Evolutionary conservation across 1,140 invertebrate genomes (phyloP).

Genomic region (Mercenaria mercenaria): DNA sequence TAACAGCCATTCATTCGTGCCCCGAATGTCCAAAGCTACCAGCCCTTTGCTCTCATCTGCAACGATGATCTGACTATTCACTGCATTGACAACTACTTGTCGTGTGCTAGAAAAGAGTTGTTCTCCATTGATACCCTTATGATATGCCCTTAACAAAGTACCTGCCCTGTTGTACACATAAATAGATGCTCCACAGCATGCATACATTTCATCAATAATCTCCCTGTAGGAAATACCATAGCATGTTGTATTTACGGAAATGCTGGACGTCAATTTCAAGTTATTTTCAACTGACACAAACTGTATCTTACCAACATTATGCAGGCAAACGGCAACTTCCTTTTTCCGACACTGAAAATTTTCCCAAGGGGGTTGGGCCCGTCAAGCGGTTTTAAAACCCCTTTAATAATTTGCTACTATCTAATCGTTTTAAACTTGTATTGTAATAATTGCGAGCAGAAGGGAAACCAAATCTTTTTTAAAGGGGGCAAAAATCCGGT

Average conservation of each 20-base stretch:
- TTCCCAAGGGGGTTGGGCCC: neutral
- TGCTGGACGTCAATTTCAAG: neutral
- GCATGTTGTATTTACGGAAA: neutral
- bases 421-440: neutral
- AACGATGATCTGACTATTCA: neutral
- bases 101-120: neutral
- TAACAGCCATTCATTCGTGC: neutral
- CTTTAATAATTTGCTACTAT: neutral
- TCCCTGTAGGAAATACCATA: neutral
- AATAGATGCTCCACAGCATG: neutral
- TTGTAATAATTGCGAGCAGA: neutral
- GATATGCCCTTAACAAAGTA: neutral
- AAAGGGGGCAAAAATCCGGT: neutral
- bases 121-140: neutral
- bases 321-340: neutral
- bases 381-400: neutral
- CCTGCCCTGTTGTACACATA: neutral
- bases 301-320: neutral
- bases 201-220: neutral
- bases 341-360: neutral
- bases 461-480: neutral
- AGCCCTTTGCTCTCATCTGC: neutral
- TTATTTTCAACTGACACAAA: neutral
- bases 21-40: neutral
- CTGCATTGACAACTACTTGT: neutral